Percentiles rank a stretch among this genome's conserved stretches.
These are phyloP conservation scores for Abrostola tripartita DNA, from an alignment of 2,888 invertebrate species.

Conservation along the genomic window DNA sequence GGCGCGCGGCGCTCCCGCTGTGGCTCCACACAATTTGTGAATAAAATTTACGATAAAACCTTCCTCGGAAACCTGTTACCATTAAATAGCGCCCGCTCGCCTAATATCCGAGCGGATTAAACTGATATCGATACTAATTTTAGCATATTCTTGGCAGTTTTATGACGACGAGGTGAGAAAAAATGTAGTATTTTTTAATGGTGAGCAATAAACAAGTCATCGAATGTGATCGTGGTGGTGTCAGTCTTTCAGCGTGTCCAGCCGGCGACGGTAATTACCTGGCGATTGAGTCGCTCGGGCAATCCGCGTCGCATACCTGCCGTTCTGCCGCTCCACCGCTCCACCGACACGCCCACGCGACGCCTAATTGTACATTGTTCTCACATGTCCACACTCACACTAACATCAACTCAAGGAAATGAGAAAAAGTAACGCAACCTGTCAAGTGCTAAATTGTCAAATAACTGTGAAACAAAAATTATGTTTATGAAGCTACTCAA, in stretches of 20 bases:
- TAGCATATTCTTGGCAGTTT: constrained; percentile 66
- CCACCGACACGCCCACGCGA: constrained; percentile 67
- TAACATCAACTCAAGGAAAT: constrained; percentile 64
- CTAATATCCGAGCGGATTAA: constrained; percentile 71
- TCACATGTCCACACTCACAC: constrained; percentile 73
- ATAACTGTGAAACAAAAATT: constrained; percentile 16
- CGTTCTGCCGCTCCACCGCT: constrained; percentile 61
- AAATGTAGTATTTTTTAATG: constrained; percentile 68
- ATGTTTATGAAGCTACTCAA: not conserved
- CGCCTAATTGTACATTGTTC: constrained; percentile 77
- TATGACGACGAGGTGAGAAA: constrained; percentile 66
- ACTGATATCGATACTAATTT: constrained; percentile 73
- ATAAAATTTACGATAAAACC: constrained; percentile 86
- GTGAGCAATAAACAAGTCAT: constrained; percentile 80
- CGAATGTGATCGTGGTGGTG: constrained; percentile 67
- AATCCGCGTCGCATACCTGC: constrained; percentile 27
- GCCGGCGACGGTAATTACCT: constrained; percentile 79
- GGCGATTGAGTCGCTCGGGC: constrained; percentile 63
- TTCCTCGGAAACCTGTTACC: constrained; percentile 77
- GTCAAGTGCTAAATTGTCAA: constrained; percentile 55
- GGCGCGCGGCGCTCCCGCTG: constrained; percentile 75
- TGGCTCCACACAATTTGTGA: constrained; percentile 81
- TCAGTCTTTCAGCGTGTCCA: constrained; percentile 81
- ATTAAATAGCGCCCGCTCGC: constrained; percentile 72
- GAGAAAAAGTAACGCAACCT: constrained; percentile 26